A percentile compares a stretch with the other conserved stretches of the same genome.
Conservation (phyloP, 2,888 invertebrate species). For the Brenthis hecate region DNA sequence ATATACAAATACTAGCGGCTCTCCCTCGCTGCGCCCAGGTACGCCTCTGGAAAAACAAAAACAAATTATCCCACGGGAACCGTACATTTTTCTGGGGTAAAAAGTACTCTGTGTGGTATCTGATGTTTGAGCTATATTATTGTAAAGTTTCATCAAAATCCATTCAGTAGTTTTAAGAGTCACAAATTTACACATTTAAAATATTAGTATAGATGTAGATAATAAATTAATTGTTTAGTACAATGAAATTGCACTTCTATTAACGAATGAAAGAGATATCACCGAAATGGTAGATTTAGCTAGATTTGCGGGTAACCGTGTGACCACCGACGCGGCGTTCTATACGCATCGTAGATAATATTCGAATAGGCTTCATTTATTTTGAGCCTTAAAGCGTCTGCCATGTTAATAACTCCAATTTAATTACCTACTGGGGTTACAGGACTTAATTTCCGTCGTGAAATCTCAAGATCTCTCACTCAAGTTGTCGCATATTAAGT, state of each 20-base stretch:
- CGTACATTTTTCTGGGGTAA: too few relatives aligned
- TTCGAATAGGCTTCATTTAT: slow-evolving; percentile 52
- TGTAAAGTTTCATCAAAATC: too few relatives aligned
- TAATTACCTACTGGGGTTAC: slow-evolving; percentile 54
- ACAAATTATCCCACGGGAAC: too few relatives aligned
- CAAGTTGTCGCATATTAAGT: slow-evolving; percentile 44
- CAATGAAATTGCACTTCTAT: slow-evolving; percentile 16
- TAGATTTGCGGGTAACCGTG: slow-evolving; percentile 46
- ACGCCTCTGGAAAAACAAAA: too few relatives aligned
- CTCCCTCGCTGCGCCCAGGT: too few relatives aligned
- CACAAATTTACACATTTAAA: too few relatives aligned
- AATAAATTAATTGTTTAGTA: background rate
- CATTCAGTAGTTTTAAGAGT: too few relatives aligned
- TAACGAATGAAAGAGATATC: slow-evolving; percentile 24
- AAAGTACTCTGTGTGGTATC: too few relatives aligned
- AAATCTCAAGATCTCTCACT: slow-evolving; percentile 45
- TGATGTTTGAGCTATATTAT: too few relatives aligned
- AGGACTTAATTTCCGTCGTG: slow-evolving; percentile 49
- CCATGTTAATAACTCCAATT: slow-evolving; percentile 50
- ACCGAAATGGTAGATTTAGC: slow-evolving; percentile 39
- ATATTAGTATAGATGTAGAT: too few relatives aligned
- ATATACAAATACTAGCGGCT: too few relatives aligned
- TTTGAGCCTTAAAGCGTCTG: slow-evolving; percentile 44
- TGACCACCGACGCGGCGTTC: slow-evolving; percentile 37
- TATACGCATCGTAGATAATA: slow-evolving; percentile 44